Evolutionary conservation across 2,113 vertebrate genomes (phyloP).

Genomic region (Antennarius striatus): DNA sequence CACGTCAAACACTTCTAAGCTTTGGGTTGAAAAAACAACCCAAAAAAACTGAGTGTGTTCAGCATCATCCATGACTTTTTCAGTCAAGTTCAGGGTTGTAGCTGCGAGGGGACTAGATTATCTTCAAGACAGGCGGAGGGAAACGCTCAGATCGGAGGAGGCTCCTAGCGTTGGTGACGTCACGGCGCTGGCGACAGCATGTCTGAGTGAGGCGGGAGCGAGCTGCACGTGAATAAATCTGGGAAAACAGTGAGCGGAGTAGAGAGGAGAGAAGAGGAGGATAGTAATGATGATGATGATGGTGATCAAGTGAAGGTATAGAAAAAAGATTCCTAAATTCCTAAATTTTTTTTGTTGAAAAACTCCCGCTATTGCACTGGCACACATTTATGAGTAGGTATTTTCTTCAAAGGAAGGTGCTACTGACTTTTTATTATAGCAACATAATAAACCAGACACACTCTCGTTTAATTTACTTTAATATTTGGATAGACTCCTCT

Average conservation of each 20-base stretch:
- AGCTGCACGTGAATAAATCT: constrained; percentile 83
- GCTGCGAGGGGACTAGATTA: constrained; percentile 75
- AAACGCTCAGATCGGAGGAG: constrained; percentile 64
- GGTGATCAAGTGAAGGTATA: constrained; percentile 33
- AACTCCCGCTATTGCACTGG: constrained; percentile 15
- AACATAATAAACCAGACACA: too few species aligned
- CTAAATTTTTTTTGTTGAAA: background rate
- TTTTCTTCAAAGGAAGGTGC: too few species aligned
- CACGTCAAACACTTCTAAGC: background rate
- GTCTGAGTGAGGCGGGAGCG: constrained; percentile 83
- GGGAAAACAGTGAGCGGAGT: constrained; percentile 73
- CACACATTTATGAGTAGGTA: background rate
- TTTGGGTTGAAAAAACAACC: accelerated
- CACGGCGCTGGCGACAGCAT: constrained; percentile 84
- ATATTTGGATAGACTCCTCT: too few species aligned
- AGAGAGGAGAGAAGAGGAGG: background rate
- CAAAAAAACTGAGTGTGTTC: background rate
- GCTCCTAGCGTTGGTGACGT: constrained; percentile 75
- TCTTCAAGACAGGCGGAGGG: constrained; percentile 72
- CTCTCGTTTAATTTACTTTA: too few species aligned
- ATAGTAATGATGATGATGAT: constrained; percentile 8
- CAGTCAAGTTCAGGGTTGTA: constrained; percentile 40
- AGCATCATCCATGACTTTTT: background rate
- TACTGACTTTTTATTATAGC: too few species aligned
- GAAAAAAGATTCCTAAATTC: constrained; percentile 27